Percentiles rank a stretch among this genome's conserved stretches.
phyloP scores from a whole-genome alignment of 2,113 vertebrate genomes.

The Proterorhinus semilunaris region DNA sequence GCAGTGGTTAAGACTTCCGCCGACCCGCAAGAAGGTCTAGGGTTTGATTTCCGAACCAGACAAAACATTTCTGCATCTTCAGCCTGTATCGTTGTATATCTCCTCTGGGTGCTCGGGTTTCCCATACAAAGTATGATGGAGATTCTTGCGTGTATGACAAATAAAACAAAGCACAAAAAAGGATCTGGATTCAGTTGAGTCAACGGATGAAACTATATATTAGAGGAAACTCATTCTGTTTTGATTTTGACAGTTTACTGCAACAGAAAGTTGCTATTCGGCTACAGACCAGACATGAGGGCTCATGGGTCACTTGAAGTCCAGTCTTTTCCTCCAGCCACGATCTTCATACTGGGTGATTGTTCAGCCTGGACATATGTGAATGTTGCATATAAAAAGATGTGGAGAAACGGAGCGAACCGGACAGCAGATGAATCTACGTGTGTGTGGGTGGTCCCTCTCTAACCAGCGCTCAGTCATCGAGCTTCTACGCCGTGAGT shows the following conservation, averaged over 20 bases:
- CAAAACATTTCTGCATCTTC: too few relatives aligned
- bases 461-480: conserved; percentile 63
- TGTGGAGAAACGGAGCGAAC: conserved; percentile 80
- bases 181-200: too few relatives aligned
- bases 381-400: conserved; percentile 75
- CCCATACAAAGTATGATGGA: too few relatives aligned
- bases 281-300: neutral
- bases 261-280: conserved; percentile 66
- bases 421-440: conserved; percentile 83
- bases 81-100: too few relatives aligned
- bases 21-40: too few relatives aligned
- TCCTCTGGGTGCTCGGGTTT: too few relatives aligned
- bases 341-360: conserved; percentile 40
- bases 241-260: conserved; percentile 56
- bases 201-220: too few relatives aligned
- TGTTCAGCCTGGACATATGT: conserved; percentile 24
- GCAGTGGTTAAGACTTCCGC: neutral
- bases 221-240: too few relatives aligned
- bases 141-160: too few relatives aligned
- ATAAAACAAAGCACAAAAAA: too few relatives aligned
- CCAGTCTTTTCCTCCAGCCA: conserved; percentile 25
- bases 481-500: conserved; percentile 85
- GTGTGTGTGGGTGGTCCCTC: conserved; percentile 85
- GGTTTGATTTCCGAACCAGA: too few relatives aligned
- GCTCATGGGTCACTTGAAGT: neutral